Conservation (phyloP, 1,140 invertebrate genomes). For the Monochamus saltuarius region DNA sequence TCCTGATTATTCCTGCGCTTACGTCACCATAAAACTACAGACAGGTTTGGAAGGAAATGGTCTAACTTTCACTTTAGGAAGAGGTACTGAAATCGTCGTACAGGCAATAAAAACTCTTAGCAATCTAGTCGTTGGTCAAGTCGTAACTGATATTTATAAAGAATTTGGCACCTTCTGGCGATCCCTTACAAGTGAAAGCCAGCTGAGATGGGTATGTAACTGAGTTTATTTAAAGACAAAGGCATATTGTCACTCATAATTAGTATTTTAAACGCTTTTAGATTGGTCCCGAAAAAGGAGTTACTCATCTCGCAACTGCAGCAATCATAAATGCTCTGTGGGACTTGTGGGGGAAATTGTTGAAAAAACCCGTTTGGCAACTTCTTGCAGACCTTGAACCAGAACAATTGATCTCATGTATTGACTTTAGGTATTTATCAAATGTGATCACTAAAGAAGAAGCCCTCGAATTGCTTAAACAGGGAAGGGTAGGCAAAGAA, state of each 20-base stretch:
- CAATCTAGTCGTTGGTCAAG: constrained; percentile 65
- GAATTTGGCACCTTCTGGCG: constrained; percentile 81
- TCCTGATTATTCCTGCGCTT: constrained; percentile 89
- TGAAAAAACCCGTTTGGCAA: constrained; percentile 86
- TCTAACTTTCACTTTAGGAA: constrained; percentile 80
- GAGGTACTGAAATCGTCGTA: constrained; percentile 83
- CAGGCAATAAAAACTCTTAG: constrained; percentile 70
- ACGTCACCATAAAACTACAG: constrained; percentile 73
- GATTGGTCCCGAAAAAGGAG: constrained; percentile 92
- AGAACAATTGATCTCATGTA: constrained; percentile 76
- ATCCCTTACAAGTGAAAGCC: constrained; percentile 79
- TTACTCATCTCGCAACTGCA: constrained; percentile 83
- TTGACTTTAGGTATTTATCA: constrained; percentile 82
- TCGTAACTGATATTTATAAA: constrained; percentile 67
- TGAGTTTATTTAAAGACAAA: background rate
- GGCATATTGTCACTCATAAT: background rate
- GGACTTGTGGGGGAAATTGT: constrained; percentile 86
- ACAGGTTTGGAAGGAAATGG: constrained; percentile 71
- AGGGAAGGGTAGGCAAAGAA: constrained; percentile 59
- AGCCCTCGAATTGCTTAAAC: constrained; percentile 72
- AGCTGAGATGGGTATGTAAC: constrained; percentile 81
- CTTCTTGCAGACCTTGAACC: constrained; percentile 80
- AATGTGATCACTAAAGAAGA: constrained; percentile 82
- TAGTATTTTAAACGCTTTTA: constrained; percentile 41
- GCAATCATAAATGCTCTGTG: constrained; percentile 87